These are phyloP conservation scores for Cinclus mexicanus DNA, from an alignment of 2,113 vertebrate species.

Conservation along the genomic window DNA sequence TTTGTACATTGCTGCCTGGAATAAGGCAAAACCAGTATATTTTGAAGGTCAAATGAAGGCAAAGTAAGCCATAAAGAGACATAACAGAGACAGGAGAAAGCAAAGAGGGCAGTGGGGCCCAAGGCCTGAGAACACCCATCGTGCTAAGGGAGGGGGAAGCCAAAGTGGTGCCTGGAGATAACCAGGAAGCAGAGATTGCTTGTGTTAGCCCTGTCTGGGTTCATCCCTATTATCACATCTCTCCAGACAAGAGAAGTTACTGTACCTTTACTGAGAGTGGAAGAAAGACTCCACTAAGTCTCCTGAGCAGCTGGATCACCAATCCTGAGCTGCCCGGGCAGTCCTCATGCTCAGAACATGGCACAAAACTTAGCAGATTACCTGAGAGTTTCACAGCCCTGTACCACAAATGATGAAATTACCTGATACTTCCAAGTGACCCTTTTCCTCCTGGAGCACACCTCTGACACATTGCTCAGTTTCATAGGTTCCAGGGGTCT, in stretches of 20 bases:
- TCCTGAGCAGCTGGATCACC: neutral
- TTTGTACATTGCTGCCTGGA: neutral
- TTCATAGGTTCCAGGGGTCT: rapidly evolving
- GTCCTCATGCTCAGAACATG: rapidly evolving
- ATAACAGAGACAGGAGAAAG: neutral
- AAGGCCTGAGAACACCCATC: neutral
- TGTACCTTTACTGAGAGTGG: neutral
- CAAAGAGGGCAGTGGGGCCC: neutral
- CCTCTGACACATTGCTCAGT: rapidly evolving
- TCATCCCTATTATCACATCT: neutral
- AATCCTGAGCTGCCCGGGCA: rapidly evolving
- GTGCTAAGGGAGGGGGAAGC: neutral
- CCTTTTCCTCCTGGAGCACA: neutral
- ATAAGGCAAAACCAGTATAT: neutral
- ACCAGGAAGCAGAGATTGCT: neutral
- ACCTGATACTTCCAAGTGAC: neutral
- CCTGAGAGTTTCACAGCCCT: neutral
- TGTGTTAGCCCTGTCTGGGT: neutral
- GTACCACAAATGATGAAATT: neutral
- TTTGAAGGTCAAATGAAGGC: neutral
- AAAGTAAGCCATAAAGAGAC: neutral
- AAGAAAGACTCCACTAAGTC: neutral
- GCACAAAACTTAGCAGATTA: neutral
- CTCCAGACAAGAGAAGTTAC: neutral
- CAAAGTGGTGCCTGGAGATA: neutral